Conservation (phyloP, 2,888 invertebrate genomes). For the Catocala sponsa region DNA sequence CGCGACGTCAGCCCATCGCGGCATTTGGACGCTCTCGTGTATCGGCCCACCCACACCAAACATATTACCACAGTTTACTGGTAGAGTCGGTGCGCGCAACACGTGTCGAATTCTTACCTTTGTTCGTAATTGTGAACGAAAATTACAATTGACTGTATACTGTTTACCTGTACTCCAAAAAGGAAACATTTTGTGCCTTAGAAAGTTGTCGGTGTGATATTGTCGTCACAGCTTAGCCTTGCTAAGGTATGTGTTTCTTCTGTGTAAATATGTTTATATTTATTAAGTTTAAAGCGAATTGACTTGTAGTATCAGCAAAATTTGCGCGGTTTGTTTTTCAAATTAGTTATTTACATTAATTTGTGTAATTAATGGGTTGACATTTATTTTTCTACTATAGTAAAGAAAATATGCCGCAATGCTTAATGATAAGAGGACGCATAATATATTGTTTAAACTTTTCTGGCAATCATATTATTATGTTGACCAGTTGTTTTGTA, state of each 20-base stretch:
- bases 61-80: conserved; percentile 45
- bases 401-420: too few relatives aligned
- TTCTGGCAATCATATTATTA: too few relatives aligned
- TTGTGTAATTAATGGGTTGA: too few relatives aligned
- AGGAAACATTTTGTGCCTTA: conserved; percentile 53
- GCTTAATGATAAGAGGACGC: too few relatives aligned
- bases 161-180: conserved; percentile 48
- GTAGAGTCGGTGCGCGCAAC: conserved; percentile 65
- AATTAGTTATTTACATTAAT: too few relatives aligned
- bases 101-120: conserved; percentile 66
- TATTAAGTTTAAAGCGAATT: too few relatives aligned
- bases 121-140: conserved; percentile 59
- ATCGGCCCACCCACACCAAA: conserved; percentile 56
- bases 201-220: conserved; percentile 49
- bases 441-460: too few relatives aligned
- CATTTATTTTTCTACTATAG: conserved; percentile 12
- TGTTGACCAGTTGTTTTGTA: conserved; percentile 7
- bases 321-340: too few relatives aligned
- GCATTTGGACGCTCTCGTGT: conserved; percentile 48
- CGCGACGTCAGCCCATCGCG: conserved; percentile 63
- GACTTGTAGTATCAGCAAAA: too few relatives aligned
- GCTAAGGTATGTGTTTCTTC: conserved; percentile 51
- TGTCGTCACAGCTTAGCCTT: conserved; percentile 23
- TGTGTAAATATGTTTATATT: neutral
- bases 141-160: conserved; percentile 48